Base-by-base conservation (phyloP, 2,888 invertebrate genomes). In the Volucella inanis region DNA sequence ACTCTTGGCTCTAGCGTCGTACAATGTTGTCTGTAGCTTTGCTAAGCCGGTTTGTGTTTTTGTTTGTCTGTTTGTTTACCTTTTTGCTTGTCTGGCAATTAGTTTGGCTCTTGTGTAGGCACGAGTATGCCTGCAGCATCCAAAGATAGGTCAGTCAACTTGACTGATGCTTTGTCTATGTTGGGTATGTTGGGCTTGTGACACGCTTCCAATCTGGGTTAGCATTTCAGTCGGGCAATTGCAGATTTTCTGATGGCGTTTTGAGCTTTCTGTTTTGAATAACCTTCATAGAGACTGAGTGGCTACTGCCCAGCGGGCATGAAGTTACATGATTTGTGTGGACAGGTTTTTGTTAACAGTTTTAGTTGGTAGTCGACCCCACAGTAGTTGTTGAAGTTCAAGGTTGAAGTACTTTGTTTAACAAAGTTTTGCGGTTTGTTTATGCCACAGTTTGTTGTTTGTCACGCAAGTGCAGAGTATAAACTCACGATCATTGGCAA, bases 61-160 rank as follows among this genome's bases (percentile, higher is more conserved):
- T 61, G 61, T 68, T 54, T 52, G 12, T 38, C 10, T 22, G 31
- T 39, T 49, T 14, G 14, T 41, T 6, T 31, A 4, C 3, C 15
- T 49, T 3, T 55, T 8, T 38, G 38, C 39, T 10, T 2, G n/a
- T 41, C 39, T 49, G 47, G 14, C 8, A 55, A 38, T 38, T 11
- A 9, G 10, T 10, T 64, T 31, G 6, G 6, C 45, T 22, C 14
- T 14, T 4, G 49, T 49, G 49, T 9, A 43, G 41, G 15, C 8
- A 12, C 11, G 12, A 54, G 12, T 38, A 31, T 61, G 47, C 72
- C 43, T 77, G 54, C 18, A 15, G 61, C 31, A 22, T 39, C 12
- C 12, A 8, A 45, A 79, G 83, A 84, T 57, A 70, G 79, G 83
- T 84, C 79, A 75, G 70, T 84, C 83, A 79, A 84, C 83, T 72